These are phyloP conservation scores for Notechis scutatus DNA, from an alignment of 2,113 vertebrate genomes.

Conservation along the genomic window DNA sequence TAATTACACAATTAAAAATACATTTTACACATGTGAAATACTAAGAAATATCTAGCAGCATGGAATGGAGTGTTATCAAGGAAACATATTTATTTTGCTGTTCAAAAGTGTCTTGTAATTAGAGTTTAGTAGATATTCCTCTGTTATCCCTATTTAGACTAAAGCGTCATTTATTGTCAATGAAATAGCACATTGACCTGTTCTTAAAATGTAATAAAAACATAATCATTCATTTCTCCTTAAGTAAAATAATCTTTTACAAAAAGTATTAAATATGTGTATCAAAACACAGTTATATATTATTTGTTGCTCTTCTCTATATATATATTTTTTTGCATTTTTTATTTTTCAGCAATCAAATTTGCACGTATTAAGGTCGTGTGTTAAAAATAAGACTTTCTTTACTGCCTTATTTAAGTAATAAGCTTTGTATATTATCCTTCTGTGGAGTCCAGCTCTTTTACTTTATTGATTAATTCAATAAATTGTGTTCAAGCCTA, in stretches of 20 bases:
- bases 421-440: neutral
- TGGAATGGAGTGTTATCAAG: conserved; percentile 16
- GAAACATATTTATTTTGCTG: conserved; percentile 19
- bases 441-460: neutral
- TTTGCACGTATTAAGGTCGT: neutral
- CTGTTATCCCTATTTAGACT: conserved; percentile 30
- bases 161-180: conserved; percentile 28
- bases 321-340: neutral
- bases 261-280: neutral
- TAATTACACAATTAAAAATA: conserved; percentile 38
- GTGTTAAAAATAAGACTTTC: neutral
- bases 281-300: neutral
- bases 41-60: conserved; percentile 12
- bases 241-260: conserved; percentile 41
- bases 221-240: conserved; percentile 22
- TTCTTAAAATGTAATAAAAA: conserved; percentile 18
- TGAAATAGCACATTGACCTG: conserved; percentile 34
- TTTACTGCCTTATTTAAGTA: neutral
- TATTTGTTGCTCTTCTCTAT: neutral
- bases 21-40: conserved; percentile 19
- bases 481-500: neutral
- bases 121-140: conserved; percentile 20
- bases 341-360: neutral
- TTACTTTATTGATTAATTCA: neutral
- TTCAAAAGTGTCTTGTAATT: conserved; percentile 15